Evolutionary conservation across 2,113 vertebrate genomes (phyloP), one percentile per base, ranked within the genome.

Genomic region (Tragulus kanchil): DNA sequence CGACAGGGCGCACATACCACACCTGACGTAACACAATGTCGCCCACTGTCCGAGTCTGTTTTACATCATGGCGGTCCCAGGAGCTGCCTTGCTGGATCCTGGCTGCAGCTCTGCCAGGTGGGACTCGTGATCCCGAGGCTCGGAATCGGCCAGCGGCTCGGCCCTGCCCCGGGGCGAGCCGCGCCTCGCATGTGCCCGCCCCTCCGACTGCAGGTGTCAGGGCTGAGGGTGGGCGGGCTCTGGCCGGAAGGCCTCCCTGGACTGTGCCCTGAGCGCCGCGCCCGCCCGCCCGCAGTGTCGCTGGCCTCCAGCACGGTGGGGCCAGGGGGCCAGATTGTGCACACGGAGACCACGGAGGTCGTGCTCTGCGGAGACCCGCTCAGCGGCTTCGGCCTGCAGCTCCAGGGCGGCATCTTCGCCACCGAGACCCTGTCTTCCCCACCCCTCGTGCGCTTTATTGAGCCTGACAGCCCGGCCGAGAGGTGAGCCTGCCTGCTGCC

Each of bases 341-440:
- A 99, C 96, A 98, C 99, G 1, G 99, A 99, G 98, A 99, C 98
- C 0, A 99, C 99, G 3, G 99, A 99, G 97, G 99, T 99, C 71
- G 31, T 99, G 97, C 99, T 99, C 95, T 99, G 99, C 93, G 99
- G 99, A 71, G 99, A 99, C 92, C 99, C 99, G 5, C 99, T 99
- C 98, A 99, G 99, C 75, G 99, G 99, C 97, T 99, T 99, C 11
- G 99, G 99, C 98, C 98, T 99, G 84, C 99, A 99, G 98, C 99
- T 99, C 85, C 99, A 99, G 98, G 99, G 99, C 56, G 99, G 99
- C 81, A 99, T 99, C 98, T 99, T 99, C 96, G 99, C 99, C 97
- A 99, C 99, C 0, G 99, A 99, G 98, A 99, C 99, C 50, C 98
- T 99, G 95, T 99, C 99, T 9, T 99, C 99, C 84, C 99, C 99